Conservation (phyloP, 2,113 vertebrate genomes). For the Micromys minutus region DNA sequence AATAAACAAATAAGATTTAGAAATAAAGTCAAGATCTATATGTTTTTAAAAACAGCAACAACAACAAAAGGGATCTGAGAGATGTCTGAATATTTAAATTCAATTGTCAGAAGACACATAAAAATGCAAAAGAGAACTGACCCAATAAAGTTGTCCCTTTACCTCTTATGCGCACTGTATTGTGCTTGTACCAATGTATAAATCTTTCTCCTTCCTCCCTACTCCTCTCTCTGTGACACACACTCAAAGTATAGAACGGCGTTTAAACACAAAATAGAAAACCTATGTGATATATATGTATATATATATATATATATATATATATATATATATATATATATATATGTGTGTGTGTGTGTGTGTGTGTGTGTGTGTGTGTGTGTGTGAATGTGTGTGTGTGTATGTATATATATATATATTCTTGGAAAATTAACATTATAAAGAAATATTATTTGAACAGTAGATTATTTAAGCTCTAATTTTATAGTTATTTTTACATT, state of each 20-base stretch:
- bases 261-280: background rate
- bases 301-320: background rate
- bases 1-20: background rate
- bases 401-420: background rate
- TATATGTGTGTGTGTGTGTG: background rate
- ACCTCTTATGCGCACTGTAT: background rate
- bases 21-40: background rate
- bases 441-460: conserved; percentile 7
- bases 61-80: background rate
- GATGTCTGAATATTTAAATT: background rate
- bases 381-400: too few relatives aligned
- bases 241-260: background rate
- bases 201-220: too few relatives aligned
- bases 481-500: conserved; percentile 19
- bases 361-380: background rate
- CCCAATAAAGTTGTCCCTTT: background rate
- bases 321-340: background rate
- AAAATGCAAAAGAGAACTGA: background rate
- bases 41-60: too few relatives aligned
- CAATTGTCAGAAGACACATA: background rate
- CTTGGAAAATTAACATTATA: background rate
- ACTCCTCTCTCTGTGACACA: background rate
- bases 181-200: background rate
- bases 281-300: background rate
- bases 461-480: background rate